Evolutionary conservation across 2,113 vertebrate genomes (phyloP).

Genomic region (Propithecus coquereli): DNA sequence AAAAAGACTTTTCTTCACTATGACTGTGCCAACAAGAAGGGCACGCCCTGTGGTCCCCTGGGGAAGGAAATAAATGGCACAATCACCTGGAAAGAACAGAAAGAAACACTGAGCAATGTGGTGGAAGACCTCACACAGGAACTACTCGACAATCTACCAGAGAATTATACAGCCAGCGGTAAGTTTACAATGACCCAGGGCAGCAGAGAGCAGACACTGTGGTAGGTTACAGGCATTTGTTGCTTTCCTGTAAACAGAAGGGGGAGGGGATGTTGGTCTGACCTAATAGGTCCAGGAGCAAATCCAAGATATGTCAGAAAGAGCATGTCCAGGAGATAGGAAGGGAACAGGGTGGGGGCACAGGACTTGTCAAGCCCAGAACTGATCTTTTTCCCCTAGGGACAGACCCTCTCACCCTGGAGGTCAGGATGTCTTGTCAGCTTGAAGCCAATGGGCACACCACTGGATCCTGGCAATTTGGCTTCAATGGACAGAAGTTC

Average conservation of each 20-base stretch:
- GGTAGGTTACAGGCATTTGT: not conserved
- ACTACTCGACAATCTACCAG: not conserved
- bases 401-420: no score
- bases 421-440: no score
- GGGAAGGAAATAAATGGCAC: not conserved
- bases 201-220: not conserved
- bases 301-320: not conserved
- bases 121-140: accelerated
- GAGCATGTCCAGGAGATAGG: not conserved
- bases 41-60: not conserved
- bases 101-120: accelerated
- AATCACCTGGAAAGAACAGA: not conserved
- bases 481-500: accelerated
- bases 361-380: no score
- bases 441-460: no score
- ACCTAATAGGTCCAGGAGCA: not conserved
- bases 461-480: no score
- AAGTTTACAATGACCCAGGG: not conserved
- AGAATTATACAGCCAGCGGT: not conserved
- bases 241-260: not conserved
- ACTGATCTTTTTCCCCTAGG: no score
- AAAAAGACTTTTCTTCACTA: not conserved
- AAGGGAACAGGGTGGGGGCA: not conserved
- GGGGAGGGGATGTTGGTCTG: accelerated
- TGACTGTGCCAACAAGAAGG: not conserved